These are phyloP conservation scores for Pipistrellus kuhlii DNA, from an alignment of 2,797 vertebrate genomes.

Conservation along the genomic window DNA sequence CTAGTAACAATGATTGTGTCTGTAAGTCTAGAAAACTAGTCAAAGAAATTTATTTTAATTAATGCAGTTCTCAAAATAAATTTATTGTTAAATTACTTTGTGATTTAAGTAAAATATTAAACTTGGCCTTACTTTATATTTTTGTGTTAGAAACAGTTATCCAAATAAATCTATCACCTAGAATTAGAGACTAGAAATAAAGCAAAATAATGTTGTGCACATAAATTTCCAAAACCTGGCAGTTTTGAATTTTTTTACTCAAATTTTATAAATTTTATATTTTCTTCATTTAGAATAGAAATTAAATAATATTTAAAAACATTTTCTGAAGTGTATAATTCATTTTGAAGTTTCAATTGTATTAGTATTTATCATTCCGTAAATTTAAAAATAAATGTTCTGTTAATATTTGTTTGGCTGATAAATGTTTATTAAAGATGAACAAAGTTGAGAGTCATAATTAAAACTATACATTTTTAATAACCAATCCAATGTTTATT, in stretches of 20 bases:
- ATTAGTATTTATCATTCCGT: background rate
- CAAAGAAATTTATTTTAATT: background rate
- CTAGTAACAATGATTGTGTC: background rate
- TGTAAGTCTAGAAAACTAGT: background rate
- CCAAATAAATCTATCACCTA: background rate
- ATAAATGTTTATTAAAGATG: constrained; percentile 43
- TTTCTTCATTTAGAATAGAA: background rate
- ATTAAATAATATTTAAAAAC: background rate
- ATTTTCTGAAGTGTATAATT: background rate
- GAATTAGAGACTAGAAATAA: constrained; percentile 15
- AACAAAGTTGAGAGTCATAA: constrained; percentile 16
- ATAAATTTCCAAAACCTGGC: background rate
- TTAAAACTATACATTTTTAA: constrained; percentile 46
- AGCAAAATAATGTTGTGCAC: background rate
- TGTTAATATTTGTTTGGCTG: constrained; percentile 13
- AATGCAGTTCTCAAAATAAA: background rate
- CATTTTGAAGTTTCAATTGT: constrained; percentile 25
- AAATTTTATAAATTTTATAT: constrained; percentile 20
- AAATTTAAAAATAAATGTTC: background rate
- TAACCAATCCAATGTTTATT: background rate
- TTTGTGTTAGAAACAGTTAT: constrained; percentile 30
- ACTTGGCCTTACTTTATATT: background rate
- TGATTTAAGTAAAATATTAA: constrained; percentile 7
- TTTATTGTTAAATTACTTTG: background rate
- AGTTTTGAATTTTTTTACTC: background rate